Evolutionary conservation across 2,113 vertebrate species (phyloP), one percentile per base, ranked within the genome.

Genomic region (Otus sunia): DNA sequence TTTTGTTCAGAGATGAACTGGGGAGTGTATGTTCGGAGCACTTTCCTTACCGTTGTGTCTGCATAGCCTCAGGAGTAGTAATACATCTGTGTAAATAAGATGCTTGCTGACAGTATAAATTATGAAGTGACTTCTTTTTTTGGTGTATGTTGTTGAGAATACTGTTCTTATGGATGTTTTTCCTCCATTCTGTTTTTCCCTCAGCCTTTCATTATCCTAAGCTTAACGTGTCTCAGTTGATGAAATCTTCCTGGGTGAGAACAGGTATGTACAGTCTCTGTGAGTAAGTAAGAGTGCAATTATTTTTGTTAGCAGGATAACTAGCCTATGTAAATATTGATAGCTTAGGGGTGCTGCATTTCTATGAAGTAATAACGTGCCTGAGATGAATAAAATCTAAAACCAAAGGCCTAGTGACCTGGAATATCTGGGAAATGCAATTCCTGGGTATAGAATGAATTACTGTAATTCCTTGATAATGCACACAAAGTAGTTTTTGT

Each of bases 221-320:
- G 95, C 97, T 99, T 86, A 99, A 99, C 88, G 98, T 98, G 84
- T 99, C 99, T 78, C 98, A 99, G 56, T 13, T 99, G 96, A 98
- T 99, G 96, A 99, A 99, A 92, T 99, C 99, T 66, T 99, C 99
- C 21, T 99, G 99, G 99, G 98, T 99, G 72, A 98, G 97, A 98
- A 99, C 99, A 99, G 99, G 99, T 99, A 98, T 4, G 98, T 96
- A 73, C 10, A 14, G 21, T 72, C 71, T 79, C 27, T 9, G 26
- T 77, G 53, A 86, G 64, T 86, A 88, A 82, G 82, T 69, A 71
- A 45, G 37, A 92, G 47, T 56, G 64, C 55, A 59, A 34, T 87
- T 77, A 77, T 66, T 81, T 92, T 68, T 96, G n/a, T 87, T 95
- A 88, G 34, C 49, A 37, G 73, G 26, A 49, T 82, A 88, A 78